phyloP scores from a whole-genome alignment of 2,888 invertebrate species.

The Agonopterix arenella region DNA sequence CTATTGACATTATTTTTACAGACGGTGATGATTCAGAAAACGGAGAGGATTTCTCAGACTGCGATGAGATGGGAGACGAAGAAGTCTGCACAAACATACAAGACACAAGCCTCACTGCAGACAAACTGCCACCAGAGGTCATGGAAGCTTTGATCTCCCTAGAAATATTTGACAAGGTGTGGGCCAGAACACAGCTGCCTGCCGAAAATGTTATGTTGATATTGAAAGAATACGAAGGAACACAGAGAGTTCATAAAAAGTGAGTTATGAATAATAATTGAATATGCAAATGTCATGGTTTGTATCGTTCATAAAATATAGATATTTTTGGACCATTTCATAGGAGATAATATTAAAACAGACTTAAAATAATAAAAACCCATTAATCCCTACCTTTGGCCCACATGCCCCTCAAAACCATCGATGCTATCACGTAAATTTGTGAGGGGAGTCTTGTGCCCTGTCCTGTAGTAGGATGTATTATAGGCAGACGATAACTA shows the following conservation, averaged over 20 bases:
- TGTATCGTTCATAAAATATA: too few species aligned
- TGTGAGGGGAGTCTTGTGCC: too few species aligned
- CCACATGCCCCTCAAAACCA: too few species aligned
- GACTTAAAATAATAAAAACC: too few species aligned
- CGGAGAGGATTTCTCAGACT: conserved; percentile 48
- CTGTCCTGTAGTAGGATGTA: too few species aligned
- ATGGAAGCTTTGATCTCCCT: conserved; percentile 78
- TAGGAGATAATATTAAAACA: too few species aligned
- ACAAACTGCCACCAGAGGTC: conserved; percentile 75
- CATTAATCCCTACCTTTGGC: too few species aligned
- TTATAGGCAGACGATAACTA: too few species aligned
- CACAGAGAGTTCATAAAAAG: conserved; percentile 68
- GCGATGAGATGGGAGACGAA: conserved; percentile 54
- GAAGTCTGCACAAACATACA: conserved; percentile 61
- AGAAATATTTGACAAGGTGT: conserved; percentile 78
- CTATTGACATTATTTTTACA: background rate
- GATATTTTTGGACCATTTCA: too few species aligned
- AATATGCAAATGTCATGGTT: too few species aligned
- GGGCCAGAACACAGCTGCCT: conserved; percentile 67
- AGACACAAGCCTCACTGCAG: conserved; percentile 49
- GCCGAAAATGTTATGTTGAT: conserved; percentile 74
- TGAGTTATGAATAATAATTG: conserved; percentile 26
- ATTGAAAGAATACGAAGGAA: conserved; percentile 69
- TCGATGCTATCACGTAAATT: too few species aligned
- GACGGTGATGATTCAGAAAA: conserved; percentile 35